Base-by-base conservation (phyloP, 2,113 vertebrate species). In the Cacatua alba region DNA sequence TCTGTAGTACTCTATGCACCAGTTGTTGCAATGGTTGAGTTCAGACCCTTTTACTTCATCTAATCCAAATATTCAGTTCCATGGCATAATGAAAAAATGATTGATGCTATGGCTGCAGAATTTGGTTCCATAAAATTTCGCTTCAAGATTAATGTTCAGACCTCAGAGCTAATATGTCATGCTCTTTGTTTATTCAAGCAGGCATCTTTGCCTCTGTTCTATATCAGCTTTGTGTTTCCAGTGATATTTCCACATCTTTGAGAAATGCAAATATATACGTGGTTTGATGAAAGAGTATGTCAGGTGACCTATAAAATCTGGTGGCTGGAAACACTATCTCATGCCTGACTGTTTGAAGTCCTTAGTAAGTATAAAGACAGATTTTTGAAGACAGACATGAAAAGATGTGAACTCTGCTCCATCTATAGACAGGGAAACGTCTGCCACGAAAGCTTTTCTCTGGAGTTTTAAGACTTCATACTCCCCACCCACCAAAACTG, bases 141-240 rank as follows among this genome's bases (percentile, higher is more conserved):
- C 65, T 91, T 92, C 26, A 71, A 89, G 91, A 92, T 94, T 74
- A 91, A 88, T 83, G 60, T 91, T 90, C 60, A 70, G 86, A 83
- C 49, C 76, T 78, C 44, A 24, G 57, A 91, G 63, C 78, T 89
- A 84, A 68, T 93, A 57, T 69, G 57, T 76, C 67, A 44, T 1
- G 4, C 52, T 80, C 74, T 87, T 92, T 95, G 70, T 89, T 94
- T 94, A 85, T 82, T 91, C 81, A 82, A 33, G 39, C 57, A 76
- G 67, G 35, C 78, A 76, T 60, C 74, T 63, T 72, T 88, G 82
- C 53, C 53, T 94, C 65, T 92, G 24, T 60, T 82, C 86, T 95
- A 78, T 44, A 69, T 89, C 67, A 89, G 41, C 57, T 85, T 82
- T 69, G 52, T 95, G 65, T 92, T 95, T 94, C 72, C 75, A n/a